Base-by-base conservation (phyloP, 2,888 invertebrate genomes). In the Suillia variegata region DNA sequence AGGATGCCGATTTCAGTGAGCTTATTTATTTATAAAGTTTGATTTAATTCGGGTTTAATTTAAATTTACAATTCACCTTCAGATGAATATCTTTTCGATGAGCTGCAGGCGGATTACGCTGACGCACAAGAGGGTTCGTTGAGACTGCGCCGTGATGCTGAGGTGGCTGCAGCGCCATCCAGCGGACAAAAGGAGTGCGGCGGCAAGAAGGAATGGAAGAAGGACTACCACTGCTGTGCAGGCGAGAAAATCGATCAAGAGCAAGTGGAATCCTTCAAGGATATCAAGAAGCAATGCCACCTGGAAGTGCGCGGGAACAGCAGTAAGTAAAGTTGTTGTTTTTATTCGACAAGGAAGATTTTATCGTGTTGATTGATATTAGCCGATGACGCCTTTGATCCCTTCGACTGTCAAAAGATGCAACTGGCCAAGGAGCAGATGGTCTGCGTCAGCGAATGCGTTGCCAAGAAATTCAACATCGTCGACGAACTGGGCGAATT, bases 31-130 rank as follows among this genome's bases (percentile, higher is more conserved):
- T n/a, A n/a, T n/a, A 26, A 10, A 2, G 8, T 26, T 33, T 4
- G 6, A n/a, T 22, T 38, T 26, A 13, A 26, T 26, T 26, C 26
- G 26, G 26, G 10, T 45, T 45, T 20, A 17, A 18, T 34, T 31
- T 45, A 17, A 17, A n/a, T n/a, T n/a, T n/a, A n/a, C n/a, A n/a
- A n/a, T n/a, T n/a, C n/a, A n/a, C n/a, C 10, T 56, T 12, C 50
- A 74, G 74, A 74, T 67, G 68, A 71, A 62, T 57, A 67, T 22
- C 53, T 74, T 12, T 65, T 70, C n/a, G 63, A 69, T 8, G 70
- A 70, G 56, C 49, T 68, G 17, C 64, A 62, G 13, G 26, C 55
- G 13, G 61, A 63, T 15, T 61, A 63, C 8, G 62, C 67, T 22
- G 62, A 67, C 18, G 51, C 54, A 1, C 34, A 65, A n/a, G 64